Percentiles rank a stretch among this genome's conserved stretches.
These are phyloP conservation scores for Saturnia pavonia DNA, from an alignment of 2,888 invertebrate genomes.

Conservation along the genomic window DNA sequence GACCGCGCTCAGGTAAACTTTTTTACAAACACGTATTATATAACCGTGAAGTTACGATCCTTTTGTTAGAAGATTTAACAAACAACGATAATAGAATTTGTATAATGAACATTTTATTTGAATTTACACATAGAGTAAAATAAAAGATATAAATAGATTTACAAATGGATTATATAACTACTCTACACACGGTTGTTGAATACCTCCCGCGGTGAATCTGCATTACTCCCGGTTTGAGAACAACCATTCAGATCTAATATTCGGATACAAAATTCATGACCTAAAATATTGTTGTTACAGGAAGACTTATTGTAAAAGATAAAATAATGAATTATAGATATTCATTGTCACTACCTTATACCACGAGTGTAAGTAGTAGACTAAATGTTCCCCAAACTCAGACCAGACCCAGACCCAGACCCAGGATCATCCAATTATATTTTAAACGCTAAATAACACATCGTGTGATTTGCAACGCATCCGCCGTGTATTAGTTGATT, in stretches of 20 bases:
- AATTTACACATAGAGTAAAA: not conserved
- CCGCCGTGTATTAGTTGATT: not conserved
- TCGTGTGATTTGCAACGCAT: not conserved
- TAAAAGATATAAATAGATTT: not conserved
- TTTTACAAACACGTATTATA: slow-evolving; percentile 48
- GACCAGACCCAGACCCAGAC: too few relatives aligned
- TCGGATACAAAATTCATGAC: not conserved
- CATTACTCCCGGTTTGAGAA: not conserved
- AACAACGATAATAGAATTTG: not conserved
- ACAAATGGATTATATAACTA: not conserved
- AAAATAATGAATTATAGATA: too few relatives aligned
- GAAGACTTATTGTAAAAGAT: too few relatives aligned
- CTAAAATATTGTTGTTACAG: not conserved
- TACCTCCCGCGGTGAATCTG: not conserved
- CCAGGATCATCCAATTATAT: not conserved
- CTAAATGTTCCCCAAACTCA: too few relatives aligned
- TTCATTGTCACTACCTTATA: too few relatives aligned
- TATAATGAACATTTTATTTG: not conserved
- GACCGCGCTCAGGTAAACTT: slow-evolving; percentile 61
- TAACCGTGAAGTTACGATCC: slow-evolving; percentile 28
- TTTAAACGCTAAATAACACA: not conserved
- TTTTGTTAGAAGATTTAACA: slow-evolving; percentile 2
- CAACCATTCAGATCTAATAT: not conserved
- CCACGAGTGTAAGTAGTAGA: too few relatives aligned
- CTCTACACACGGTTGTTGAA: not conserved